Base-by-base conservation (phyloP, 2,113 vertebrate genomes). In the Grammomys surdaster region DNA sequence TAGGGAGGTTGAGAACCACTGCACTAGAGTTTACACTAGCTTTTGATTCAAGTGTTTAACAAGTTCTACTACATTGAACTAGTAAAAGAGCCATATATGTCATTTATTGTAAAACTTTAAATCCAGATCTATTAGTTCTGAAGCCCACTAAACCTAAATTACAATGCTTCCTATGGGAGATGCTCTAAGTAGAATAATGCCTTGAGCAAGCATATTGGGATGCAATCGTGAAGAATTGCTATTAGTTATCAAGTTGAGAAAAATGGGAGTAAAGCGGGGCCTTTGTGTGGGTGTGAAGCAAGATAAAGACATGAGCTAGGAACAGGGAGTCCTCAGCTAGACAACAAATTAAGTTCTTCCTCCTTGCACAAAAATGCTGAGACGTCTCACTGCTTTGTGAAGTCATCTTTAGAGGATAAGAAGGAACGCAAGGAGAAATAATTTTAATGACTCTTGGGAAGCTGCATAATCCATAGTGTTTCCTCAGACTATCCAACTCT, bases 371-470 rank as follows among this genome's bases (percentile, higher is more conserved):
- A 75, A 89, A 87, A 81, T 94, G 93, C 67, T 87, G 63, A 89
- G 82, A 94, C 81, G 54, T 31, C 54, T 72, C 46, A 40, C 88
- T 96, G 96, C 67, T 93, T 96, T 90, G 67, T 88, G 65, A 97
- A 82, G 43, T 90, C 85, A 82, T 73, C 40, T 69, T 28, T 93
- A 88, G 89, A 96, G 67, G 86, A 84, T n/a, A 54, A 96, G 33
- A 36, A 72, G 58, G 60, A 76, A 80, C 54, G 5, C 31, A 89
- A 46, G 88, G 19, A 89, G 13, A 96, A 87, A 92, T 22, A 94
- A 31, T 88, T 93, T 90, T 95, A 88, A 97, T 97, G 56, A 77
- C 56, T 72, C 11, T 70, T 87, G 91, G 76, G 81, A 93, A 96
- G 86, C 14, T 28, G 43, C 58, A 65, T 28, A 43, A 72, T 81